Conservation (phyloP, 2,888 invertebrate species). For the Neria commutata region DNA sequence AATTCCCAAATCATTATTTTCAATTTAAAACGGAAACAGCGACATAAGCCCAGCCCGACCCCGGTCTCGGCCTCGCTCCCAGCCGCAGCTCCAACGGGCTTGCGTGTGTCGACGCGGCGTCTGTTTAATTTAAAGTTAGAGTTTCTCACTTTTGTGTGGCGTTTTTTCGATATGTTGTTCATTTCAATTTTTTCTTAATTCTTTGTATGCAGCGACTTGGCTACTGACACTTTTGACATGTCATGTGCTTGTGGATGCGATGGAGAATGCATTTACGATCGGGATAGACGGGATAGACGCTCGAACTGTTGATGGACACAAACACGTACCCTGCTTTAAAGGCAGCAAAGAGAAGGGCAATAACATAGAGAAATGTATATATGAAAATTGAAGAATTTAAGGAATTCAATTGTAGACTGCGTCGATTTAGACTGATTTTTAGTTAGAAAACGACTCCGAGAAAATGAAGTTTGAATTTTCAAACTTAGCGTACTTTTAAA, state of each 20-base stretch:
- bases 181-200: not conserved
- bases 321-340: not conserved
- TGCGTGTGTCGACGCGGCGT: not conserved
- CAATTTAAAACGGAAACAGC: not conserved
- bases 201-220: not conserved
- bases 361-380: too few species aligned
- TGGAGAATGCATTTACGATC: constrained; percentile 10
- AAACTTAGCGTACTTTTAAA: too few species aligned
- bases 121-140: constrained; percentile 10
- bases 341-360: too few species aligned
- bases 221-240: not conserved
- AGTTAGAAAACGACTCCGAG: too few species aligned
- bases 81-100: not conserved
- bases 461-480: too few species aligned
- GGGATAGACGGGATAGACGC: not conserved
- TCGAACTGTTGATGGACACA: constrained; percentile 1
- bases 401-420: too few species aligned
- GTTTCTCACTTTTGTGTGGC: too few species aligned
- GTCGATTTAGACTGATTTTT: too few species aligned
- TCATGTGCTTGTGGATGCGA: not conserved
- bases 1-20: constrained; percentile 8
- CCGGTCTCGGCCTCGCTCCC: not conserved
- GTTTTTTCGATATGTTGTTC: not conserved
- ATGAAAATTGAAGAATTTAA: too few species aligned
- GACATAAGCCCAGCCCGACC: not conserved